A percentile compares a stretch with the other conserved stretches of the same genome.
phyloP scores from a whole-genome alignment of 2,888 invertebrate genomes.

The Lasioglossum leucozonium region DNA sequence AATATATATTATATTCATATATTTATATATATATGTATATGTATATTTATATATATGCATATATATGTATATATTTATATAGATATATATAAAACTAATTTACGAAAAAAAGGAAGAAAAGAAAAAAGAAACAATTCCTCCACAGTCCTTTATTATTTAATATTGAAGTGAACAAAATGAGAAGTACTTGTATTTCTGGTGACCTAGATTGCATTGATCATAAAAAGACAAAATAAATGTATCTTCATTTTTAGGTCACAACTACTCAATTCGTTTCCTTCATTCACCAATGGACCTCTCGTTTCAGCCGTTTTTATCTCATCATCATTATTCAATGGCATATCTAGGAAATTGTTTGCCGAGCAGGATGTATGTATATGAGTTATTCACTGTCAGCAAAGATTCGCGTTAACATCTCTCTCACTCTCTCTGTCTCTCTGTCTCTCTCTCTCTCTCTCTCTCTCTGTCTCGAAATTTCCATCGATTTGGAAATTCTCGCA shows the following conservation, averaged over 20 bases:
- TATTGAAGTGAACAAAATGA: constrained; percentile 76
- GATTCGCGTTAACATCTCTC: constrained; percentile 63
- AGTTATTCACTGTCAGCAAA: constrained; percentile 49
- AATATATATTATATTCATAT: constrained; percentile 82
- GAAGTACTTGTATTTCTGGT: constrained; percentile 84
- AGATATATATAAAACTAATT: constrained; percentile 77
- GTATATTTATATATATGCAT: constrained; percentile 81
- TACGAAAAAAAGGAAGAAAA: constrained; percentile 75
- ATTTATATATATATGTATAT: constrained; percentile 73
- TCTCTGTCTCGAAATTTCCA: constrained; percentile 46
- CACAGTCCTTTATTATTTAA: constrained; percentile 83
- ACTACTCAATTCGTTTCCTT: constrained; percentile 82
- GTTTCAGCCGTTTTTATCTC: constrained; percentile 63
- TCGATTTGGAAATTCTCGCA: constrained; percentile 43
- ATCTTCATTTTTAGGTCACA: constrained; percentile 91
- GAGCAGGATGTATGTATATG: constrained; percentile 55
- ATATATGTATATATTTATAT: constrained; percentile 72
- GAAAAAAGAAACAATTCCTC: constrained; percentile 80
- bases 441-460: constrained; percentile 33
- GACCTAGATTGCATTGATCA: constrained; percentile 85
- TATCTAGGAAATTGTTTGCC: constrained; percentile 61
- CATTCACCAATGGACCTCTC: constrained; percentile 73
- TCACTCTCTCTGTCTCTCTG: constrained; percentile 33
- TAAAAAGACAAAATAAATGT: constrained; percentile 91
- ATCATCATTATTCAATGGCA: constrained; percentile 61